Conservation (phyloP, 64 coral and sea anemone genomes). For the Porites lutea region DNA sequence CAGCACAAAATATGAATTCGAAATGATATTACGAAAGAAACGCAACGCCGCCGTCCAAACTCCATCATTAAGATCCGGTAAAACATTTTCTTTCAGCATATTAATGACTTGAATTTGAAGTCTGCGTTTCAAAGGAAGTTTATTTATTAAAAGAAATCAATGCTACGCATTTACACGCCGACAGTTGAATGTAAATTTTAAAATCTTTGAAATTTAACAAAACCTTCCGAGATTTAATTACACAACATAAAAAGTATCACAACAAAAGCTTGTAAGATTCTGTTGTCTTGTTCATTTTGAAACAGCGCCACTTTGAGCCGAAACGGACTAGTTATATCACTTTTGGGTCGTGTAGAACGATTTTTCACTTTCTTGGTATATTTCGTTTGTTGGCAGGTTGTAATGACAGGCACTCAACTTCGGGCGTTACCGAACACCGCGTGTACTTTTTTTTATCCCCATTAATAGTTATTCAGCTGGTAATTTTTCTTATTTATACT, state of each 20-base stretch:
- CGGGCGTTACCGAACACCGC: background rate
- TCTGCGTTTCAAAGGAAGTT: background rate
- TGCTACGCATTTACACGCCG: background rate
- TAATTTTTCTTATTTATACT: background rate
- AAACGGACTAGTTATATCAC: background rate
- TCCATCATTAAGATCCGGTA: background rate
- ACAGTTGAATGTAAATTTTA: conserved; percentile 48
- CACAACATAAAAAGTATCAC: conserved; percentile 9
- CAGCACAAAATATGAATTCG: conserved; percentile 45
- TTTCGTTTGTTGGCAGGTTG: conserved; percentile 7
- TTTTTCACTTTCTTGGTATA: conserved; percentile 25
- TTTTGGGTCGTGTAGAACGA: background rate
- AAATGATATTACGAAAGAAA: background rate
- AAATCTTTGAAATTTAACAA: conserved; percentile 52
- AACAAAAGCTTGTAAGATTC: background rate
- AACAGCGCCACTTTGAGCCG: background rate
- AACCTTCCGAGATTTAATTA: conserved; percentile 58
- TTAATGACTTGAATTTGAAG: background rate
- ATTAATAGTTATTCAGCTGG: conserved; percentile 23
- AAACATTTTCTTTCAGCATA: conserved; percentile 36
- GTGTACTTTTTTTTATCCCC: conserved; percentile 5
- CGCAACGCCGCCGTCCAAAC: background rate
- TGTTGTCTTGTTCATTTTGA: background rate
- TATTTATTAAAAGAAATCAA: background rate
- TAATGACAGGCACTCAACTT: background rate